phyloP scores from a whole-genome alignment of 2,888 invertebrate genomes.

The Cheilosia scutellata region DNA sequence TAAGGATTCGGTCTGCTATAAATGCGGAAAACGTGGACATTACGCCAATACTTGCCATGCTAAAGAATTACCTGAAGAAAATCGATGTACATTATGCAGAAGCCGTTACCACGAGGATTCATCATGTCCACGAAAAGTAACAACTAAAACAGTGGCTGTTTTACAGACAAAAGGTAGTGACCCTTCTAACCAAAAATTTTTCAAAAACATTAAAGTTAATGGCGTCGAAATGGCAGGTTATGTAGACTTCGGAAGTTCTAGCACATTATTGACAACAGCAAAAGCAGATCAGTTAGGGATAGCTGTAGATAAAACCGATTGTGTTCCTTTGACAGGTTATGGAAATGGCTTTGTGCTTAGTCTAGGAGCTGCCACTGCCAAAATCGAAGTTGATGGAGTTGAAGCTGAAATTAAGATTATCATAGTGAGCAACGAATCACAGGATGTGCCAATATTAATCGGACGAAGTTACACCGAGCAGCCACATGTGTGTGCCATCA shows the following conservation, averaged over 20 bases:
- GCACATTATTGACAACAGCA: slow-evolving; percentile 20
- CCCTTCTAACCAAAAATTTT: slow-evolving; percentile 33
- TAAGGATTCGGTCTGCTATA: neutral
- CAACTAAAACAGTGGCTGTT: slow-evolving; percentile 6
- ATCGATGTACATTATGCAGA: slow-evolving; percentile 23
- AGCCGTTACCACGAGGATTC: slow-evolving; percentile 20
- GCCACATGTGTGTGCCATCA: slow-evolving; percentile 31
- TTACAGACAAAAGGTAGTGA: neutral
- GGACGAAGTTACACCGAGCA: slow-evolving; percentile 47
- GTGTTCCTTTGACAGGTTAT: slow-evolving; percentile 30
- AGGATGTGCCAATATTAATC: slow-evolving; percentile 47
- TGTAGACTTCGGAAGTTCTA: slow-evolving; percentile 42
- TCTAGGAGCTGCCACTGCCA: slow-evolving; percentile 11
- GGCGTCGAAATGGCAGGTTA: slow-evolving; percentile 30
- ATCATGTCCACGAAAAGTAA: slow-evolving; percentile 14
- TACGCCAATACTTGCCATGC: neutral
- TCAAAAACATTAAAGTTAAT: slow-evolving; percentile 31
- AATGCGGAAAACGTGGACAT: slow-evolving; percentile 30
- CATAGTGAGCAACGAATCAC: slow-evolving; percentile 37
- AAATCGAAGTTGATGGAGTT: slow-evolving; percentile 42
- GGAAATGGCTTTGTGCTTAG: slow-evolving; percentile 33
- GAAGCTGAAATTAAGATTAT: slow-evolving; percentile 28
- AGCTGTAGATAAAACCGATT: slow-evolving; percentile 7
- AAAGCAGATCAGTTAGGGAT: slow-evolving; percentile 19
- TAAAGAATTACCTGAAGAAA: slow-evolving; percentile 3